Percentiles rank a stretch among this genome's conserved stretches.
Conservation (phyloP, 2,888 invertebrate species). For the Sinodicranocentrus sp. region DNA sequence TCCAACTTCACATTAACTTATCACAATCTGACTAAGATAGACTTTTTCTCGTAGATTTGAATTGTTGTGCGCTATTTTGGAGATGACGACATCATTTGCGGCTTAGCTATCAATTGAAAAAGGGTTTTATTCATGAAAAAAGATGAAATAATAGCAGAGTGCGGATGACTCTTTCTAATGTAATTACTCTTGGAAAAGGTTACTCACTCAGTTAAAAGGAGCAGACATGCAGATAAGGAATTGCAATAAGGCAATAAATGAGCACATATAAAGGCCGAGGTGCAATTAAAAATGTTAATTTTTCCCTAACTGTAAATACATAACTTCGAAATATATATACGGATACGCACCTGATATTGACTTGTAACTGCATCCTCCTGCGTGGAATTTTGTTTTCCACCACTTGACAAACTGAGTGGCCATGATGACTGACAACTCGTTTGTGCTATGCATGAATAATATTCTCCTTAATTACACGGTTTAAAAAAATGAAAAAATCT, state of each 20-base stretch:
- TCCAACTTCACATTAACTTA: neutral
- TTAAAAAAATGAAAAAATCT: neutral
- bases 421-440: constrained; percentile 70
- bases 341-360: constrained; percentile 75
- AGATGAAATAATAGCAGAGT: constrained; percentile 16
- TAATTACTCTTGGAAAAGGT: neutral
- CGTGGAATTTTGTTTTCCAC: constrained; percentile 76
- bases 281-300: constrained; percentile 31
- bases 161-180: constrained; percentile 13
- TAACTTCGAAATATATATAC: constrained; percentile 5
- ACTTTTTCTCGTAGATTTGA: neutral
- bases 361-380: constrained; percentile 75
- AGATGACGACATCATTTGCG: constrained; percentile 30
- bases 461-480: constrained; percentile 19
- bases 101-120: constrained; percentile 2
- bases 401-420: constrained; percentile 76
- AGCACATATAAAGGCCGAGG: neutral
- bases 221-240: no score
- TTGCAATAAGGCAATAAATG: no score
- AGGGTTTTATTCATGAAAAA: constrained; percentile 1
- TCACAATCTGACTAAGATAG: neutral
- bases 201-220: neutral
- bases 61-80: constrained; percentile 10
- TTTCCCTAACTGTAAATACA: neutral
- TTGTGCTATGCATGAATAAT: constrained; percentile 63